A percentile compares a stretch with the other conserved stretches of the same genome.
Conservation (phyloP, 1,140 invertebrate genomes). For the Druon quercuslanigerum region DNA sequence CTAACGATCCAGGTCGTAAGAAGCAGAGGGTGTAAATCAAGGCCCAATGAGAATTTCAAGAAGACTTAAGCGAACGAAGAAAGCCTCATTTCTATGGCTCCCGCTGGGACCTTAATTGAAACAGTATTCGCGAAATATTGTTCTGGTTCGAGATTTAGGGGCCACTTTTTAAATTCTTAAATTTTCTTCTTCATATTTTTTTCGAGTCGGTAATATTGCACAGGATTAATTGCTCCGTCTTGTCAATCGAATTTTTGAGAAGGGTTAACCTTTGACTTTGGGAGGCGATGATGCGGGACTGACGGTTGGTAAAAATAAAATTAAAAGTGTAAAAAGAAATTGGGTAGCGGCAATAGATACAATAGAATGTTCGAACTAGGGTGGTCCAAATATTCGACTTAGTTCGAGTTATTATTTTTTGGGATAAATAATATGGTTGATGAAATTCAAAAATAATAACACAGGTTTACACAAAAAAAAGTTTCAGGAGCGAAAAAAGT, state of each 20-base stretch:
- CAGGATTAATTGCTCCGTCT: background rate
- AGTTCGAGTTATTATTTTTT: no score
- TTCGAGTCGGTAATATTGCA: background rate
- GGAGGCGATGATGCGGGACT: background rate
- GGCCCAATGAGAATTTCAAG: slow-evolving; percentile 63
- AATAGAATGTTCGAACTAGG: no score
- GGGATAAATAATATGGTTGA: no score
- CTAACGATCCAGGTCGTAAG: slow-evolving; percentile 61
- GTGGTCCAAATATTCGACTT: no score
- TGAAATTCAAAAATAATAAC: no score
- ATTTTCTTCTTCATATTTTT: background rate
- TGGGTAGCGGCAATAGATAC: no score
- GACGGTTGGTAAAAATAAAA: background rate
- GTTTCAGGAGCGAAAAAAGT: no score
- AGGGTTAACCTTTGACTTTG: background rate
- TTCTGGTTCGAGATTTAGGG: slow-evolving; percentile 30
- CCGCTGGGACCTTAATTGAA: slow-evolving; percentile 68
- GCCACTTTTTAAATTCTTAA: background rate
- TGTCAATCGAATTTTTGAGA: background rate
- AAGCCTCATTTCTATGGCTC: slow-evolving; percentile 41
- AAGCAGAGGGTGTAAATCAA: slow-evolving; percentile 66
- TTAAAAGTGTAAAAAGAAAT: no score
- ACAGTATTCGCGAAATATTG: slow-evolving; percentile 44
- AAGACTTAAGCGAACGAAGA: slow-evolving; percentile 42
- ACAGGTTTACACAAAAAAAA: no score